These are phyloP conservation scores for Xanthostigma xanthostigma DNA, from an alignment of 2,888 invertebrate species.

Conservation along the genomic window DNA sequence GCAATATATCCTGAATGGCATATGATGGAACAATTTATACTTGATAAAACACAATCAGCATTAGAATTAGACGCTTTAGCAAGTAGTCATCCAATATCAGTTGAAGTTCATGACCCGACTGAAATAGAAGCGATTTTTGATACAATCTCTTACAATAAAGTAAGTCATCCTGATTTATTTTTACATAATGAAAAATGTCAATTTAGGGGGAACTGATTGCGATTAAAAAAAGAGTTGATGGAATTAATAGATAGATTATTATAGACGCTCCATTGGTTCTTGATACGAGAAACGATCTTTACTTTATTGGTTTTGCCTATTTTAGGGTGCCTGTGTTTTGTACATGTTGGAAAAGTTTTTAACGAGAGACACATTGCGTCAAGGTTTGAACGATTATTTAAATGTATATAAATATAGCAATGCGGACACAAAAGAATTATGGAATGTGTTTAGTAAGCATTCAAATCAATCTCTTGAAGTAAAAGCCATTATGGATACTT, in stretches of 20 bases:
- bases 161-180: slow-evolving; percentile 17
- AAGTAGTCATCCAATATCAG: slow-evolving; percentile 58
- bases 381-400: slow-evolving; percentile 52
- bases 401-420: slow-evolving; percentile 51
- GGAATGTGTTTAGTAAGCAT: slow-evolving; percentile 55
- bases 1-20: slow-evolving; percentile 46
- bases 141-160: slow-evolving; percentile 60
- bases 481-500: slow-evolving; percentile 46
- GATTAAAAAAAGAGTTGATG: too few species aligned
- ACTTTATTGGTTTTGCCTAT: slow-evolving; percentile 4
- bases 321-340: slow-evolving; percentile 52
- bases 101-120: slow-evolving; percentile 48
- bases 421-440: slow-evolving; percentile 68
- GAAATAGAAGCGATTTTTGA: slow-evolving; percentile 63
- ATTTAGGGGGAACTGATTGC: too few species aligned
- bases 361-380: slow-evolving; percentile 43
- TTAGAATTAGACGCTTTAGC: slow-evolving; percentile 49
- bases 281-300: too few species aligned
- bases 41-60: slow-evolving; percentile 53
- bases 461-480: slow-evolving; percentile 44
- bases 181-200: too few species aligned
- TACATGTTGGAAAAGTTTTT: slow-evolving; percentile 57
- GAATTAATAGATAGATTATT: background rate
- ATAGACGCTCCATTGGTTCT: too few species aligned
- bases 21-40: slow-evolving; percentile 55